phyloP scores from a whole-genome alignment of 2,797 vertebrate species.

The Argyrosomus regius region DNA sequence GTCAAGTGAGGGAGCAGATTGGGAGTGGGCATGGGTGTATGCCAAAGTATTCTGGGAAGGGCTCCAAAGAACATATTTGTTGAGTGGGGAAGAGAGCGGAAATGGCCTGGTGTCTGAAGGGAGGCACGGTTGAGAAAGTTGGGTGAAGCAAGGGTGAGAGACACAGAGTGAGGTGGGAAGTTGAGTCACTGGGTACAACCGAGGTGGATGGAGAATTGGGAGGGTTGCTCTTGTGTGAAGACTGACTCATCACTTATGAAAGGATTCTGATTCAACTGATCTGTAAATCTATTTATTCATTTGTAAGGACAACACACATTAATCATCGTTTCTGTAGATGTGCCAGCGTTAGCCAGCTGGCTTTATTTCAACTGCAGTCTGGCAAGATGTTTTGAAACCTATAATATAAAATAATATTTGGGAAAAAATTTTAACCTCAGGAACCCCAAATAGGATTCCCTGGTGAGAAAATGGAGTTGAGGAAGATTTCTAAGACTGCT shows the following conservation, averaged over 20 bases:
- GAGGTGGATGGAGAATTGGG: constrained; percentile 29
- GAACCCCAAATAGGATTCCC: too few species aligned
- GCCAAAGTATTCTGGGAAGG: constrained; percentile 87
- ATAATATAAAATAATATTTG: neutral
- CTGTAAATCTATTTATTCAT: neutral
- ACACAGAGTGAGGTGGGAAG: constrained; percentile 53
- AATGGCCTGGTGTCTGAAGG: constrained; percentile 83
- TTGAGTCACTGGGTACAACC: constrained; percentile 58
- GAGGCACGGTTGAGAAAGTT: constrained; percentile 74
- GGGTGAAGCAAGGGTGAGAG: constrained; percentile 82
- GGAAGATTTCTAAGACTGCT: too few species aligned
- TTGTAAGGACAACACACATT: too few species aligned
- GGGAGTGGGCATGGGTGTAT: constrained; percentile 79
- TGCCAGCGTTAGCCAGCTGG: too few species aligned
- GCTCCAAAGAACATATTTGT: constrained; percentile 90
- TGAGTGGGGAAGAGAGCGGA: constrained; percentile 86
- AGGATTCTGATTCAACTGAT: constrained; percentile 18
- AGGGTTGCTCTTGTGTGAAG: constrained; percentile 3
- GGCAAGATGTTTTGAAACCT: too few species aligned
- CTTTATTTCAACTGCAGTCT: too few species aligned
- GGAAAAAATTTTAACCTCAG: neutral
- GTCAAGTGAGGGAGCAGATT: constrained; percentile 81
- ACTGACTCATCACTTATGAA: constrained; percentile 51
- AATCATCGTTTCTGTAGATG: too few species aligned
- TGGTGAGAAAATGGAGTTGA: too few species aligned